Evolutionary conservation across 2,113 vertebrate species (phyloP), one percentile per base, ranked within the genome.

Genomic region (Chionomys nivalis): DNA sequence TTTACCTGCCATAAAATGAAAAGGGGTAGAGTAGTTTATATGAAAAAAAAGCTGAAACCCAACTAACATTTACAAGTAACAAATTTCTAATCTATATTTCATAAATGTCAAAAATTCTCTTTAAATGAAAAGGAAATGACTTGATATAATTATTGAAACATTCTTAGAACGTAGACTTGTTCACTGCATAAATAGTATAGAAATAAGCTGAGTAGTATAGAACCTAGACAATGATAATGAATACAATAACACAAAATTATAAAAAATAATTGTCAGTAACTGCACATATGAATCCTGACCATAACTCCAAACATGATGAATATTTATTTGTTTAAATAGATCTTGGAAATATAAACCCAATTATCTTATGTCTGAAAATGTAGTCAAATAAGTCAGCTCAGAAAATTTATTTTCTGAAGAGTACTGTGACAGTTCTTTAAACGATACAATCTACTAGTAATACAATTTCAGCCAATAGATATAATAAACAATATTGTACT

Each of bases 381-480:
- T 52, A 81, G 23, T 52, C n/a, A 3, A 63, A 3, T 86, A 55
- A 72, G 19, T 90, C 68, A 93, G 16, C 3, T 75, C 21, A 81
- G 4, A 79, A 44, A 58, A 14, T 90, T 78, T 78, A 42, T 8
- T 70, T 3, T 52, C 7, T 52, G 70, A 70, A 90, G 61, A 76
- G 44, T 89, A 89, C 79, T 76, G 90, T 81, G 26, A 13, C 1
- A 52, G 49, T 72, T 92, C 39, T 89, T 94, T 66, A 82, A 93
- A 61, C 16, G 75, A 39, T 16, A 63, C 17, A 52, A 66, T 90
- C 26, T 70, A 55, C 33, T 83, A 52, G 3, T 73, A 79, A 86
- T 79, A 47, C 72, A 39, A 68, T 28, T 79, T 90, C 10, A 73
- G 31, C 4, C 58, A 94, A 21, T 82, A 82, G 75, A 1, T 70